These are phyloP conservation scores for Hesperophylax magnus DNA, from an alignment of 1,140 invertebrate species.

Conservation along the genomic window DNA sequence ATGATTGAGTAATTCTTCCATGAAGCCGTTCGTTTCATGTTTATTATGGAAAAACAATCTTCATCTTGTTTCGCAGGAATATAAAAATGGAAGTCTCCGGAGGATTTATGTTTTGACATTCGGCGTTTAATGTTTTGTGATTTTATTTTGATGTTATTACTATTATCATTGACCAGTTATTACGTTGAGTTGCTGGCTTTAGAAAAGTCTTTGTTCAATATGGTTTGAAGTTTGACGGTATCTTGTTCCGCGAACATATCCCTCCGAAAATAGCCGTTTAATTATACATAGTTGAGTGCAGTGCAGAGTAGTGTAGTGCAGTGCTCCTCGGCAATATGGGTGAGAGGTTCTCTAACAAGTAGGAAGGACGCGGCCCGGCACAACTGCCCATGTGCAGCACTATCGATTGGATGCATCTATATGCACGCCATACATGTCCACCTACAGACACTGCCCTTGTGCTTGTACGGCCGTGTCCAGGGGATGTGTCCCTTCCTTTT, in stretches of 20 bases:
- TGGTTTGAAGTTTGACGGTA: background rate
- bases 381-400: background rate
- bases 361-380: no score
- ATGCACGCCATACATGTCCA: background rate
- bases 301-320: background rate
- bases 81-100: conserved; percentile 65
- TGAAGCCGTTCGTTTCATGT: no score
- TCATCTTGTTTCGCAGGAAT: conserved; percentile 71
- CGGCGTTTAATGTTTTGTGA: conserved; percentile 8
- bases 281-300: conserved; percentile 6
- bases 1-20: no score
- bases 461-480: background rate
- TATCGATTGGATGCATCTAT: conserved; percentile 6
- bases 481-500: background rate
- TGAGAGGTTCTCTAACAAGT: background rate
- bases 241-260: background rate
- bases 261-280: conserved; percentile 24
- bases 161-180: background rate
- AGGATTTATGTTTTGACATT: conserved; percentile 22
- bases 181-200: background rate
- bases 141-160: conserved; percentile 9
- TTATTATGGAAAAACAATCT: no score
- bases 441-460: background rate
- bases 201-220: background rate
- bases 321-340: background rate